Evolutionary conservation across 1,140 invertebrate species (phyloP), one percentile per base, ranked within the genome.

Genomic region (Drosophila subpulchrella): DNA sequence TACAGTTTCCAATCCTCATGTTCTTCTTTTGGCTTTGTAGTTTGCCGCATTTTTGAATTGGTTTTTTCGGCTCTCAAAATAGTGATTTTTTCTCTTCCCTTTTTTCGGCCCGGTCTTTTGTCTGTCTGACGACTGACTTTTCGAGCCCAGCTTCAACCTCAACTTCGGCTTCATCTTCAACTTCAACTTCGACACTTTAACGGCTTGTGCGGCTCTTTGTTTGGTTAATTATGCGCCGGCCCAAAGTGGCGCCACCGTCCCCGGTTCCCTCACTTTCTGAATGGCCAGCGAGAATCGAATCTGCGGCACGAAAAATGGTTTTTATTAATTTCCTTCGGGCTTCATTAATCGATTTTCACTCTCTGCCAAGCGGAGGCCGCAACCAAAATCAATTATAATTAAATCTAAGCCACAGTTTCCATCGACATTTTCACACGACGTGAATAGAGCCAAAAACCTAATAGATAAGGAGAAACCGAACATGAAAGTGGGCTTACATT

Each of bases 41-140:
- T 88, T 88, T 88, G 83, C 83, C 83, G 83, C 83, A 76, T 80
- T 84, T 88, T 80, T 88, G 83, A 80, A 80, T 88, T 88, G 75
- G 55, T 79, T 86, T 78, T 46, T 79, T 81, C 42, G 73, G 72
- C 74, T 81, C 74, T 80, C 68, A 59, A 81, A 85, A 86, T 85
- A 77, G 68, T 84, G 53, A 61, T 77, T 83, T 59, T 36, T 74
- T 47, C 58, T 60, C 59, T 55, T 65, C 42, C 42, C 54, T 51
- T 55, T 41, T 48, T 62, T 48, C 10, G 46, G 41, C 15, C 50
- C 17, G 32, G 39, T 56, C 78, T 85, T 78, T 78, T 68, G 79
- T 81, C 57, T 68, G 79, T 78, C 57, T 68, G 51, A 34, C 44
- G 55, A 72, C 78, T 73, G 77, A 60, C 55, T 80, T 41, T 55